Evolutionary conservation across 2,888 invertebrate species (phyloP).

Genomic region (Cheilosia urbana): DNA sequence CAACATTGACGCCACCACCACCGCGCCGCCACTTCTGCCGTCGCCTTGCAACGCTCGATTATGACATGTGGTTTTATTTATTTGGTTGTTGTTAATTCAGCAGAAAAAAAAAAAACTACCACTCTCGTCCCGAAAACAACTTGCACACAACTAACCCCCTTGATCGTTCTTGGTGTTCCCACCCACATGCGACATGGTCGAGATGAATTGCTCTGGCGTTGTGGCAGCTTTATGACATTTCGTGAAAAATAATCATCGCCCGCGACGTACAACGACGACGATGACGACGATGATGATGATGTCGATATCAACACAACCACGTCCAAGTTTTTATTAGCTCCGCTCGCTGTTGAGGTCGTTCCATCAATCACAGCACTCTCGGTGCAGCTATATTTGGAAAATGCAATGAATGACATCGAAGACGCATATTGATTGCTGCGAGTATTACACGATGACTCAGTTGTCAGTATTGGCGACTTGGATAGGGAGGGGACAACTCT

Average conservation of each 20-base stretch:
- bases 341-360: slow-evolving; percentile 58
- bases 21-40: neutral
- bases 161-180: slow-evolving; percentile 41
- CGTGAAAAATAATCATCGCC: slow-evolving; percentile 73
- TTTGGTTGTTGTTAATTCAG: slow-evolving; percentile 62
- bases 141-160: slow-evolving; percentile 53
- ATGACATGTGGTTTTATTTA: slow-evolving; percentile 75
- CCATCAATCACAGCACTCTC: slow-evolving; percentile 68
- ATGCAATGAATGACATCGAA: slow-evolving; percentile 45
- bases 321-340: slow-evolving; percentile 63
- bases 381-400: slow-evolving; percentile 69
- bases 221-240: slow-evolving; percentile 75
- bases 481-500: no score
- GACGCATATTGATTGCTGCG: slow-evolving; percentile 22
- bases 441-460: slow-evolving; percentile 20
- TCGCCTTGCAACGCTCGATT: slow-evolving; percentile 63
- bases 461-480: neutral
- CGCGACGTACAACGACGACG: slow-evolving; percentile 44
- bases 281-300: slow-evolving; percentile 14
- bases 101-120: slow-evolving; percentile 6
- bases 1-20: slow-evolving; percentile 55
- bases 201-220: slow-evolving; percentile 73
- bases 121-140: slow-evolving; percentile 68
- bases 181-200: slow-evolving; percentile 67
- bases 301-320: slow-evolving; percentile 22